Evolutionary conservation across 92 coral and sea anemone genomes (phyloP), one percentile per base, ranked within the genome.

Genomic region (Zoanthus sansibaricus): DNA sequence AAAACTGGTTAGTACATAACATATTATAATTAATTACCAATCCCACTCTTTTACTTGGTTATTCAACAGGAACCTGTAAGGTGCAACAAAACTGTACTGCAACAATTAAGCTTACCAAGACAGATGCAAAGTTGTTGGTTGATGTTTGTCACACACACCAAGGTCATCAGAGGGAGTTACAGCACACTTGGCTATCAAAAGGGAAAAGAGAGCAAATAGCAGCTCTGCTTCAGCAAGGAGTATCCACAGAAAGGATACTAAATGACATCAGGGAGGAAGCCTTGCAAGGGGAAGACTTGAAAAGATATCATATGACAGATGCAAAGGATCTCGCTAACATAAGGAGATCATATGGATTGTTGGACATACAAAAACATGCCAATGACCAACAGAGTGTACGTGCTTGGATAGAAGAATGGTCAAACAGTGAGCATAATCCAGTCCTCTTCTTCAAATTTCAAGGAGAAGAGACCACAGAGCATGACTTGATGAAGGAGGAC

Each of bases 301-400:
- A 48, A 9, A 48, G 52, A 87, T 48, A 87, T 6, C 93, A 93
- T 71, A 83, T 90, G 12, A 32, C 79, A 25, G 25, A 45, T 1
- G 47, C 83, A 9, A 83, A 88, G 25, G 93, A 93, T 69, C 5
- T 93, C 4, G 30, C 68, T 12, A 93, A 90, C 78, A 88, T 93
- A 20, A 32, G 80, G 54, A 69, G 78, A 48, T 47, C 88, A 7
- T 93, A n/a, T 88, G 93, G 87, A 37, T 77, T 91, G 55, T 64
- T 71, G 12, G 51, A 83, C 20, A 76, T 91, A 0, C 92, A 88
- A 46, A 80, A 89, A 30, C 90, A 87, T 79, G 64, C 44, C 7
- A 91, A 91, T 76, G 91, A 93, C 85, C 90, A 90, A 30, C 72
- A 83, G 46, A 94, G 94, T 61, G 90, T 91, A 0, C 59, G 75